These are phyloP conservation scores for Heptranchias perlo DNA, from an alignment of 2,113 vertebrate species.

Conservation along the genomic window DNA sequence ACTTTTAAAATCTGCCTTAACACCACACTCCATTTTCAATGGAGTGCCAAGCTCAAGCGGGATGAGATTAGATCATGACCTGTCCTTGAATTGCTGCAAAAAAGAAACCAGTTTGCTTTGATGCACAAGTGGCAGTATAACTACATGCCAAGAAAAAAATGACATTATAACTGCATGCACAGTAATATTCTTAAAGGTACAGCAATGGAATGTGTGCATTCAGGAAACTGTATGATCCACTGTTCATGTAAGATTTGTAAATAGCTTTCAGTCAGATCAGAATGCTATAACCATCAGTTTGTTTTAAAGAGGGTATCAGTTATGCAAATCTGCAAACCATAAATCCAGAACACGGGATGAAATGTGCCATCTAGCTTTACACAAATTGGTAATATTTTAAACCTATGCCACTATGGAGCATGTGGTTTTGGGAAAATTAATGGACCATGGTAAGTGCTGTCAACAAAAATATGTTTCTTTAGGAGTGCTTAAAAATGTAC, in stretches of 20 bases:
- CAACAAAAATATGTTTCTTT: background rate
- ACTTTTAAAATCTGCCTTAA: background rate
- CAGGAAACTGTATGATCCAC: background rate
- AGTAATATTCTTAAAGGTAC: background rate
- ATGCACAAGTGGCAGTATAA: background rate
- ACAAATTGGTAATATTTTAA: background rate
- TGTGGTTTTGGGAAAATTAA: background rate
- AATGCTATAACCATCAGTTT: background rate
- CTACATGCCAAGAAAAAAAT: background rate
- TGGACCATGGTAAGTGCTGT: background rate
- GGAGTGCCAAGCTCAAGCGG: background rate
- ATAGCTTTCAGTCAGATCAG: background rate
- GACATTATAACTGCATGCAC: background rate
- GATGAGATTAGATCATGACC: background rate
- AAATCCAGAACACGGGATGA: background rate
- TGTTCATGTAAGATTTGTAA: background rate
- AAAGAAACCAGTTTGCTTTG: background rate
- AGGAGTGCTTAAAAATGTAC: background rate
- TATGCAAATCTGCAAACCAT: background rate
- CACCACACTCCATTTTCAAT: background rate
- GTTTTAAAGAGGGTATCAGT: background rate
- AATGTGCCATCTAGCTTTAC: background rate
- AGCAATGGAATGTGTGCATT: background rate
- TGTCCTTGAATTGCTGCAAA: background rate
- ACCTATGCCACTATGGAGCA: background rate